Evolutionary conservation across 2,888 invertebrate species (phyloP), one percentile per base, ranked within the genome.

Genomic region (Drosophila flavopinicola): DNA sequence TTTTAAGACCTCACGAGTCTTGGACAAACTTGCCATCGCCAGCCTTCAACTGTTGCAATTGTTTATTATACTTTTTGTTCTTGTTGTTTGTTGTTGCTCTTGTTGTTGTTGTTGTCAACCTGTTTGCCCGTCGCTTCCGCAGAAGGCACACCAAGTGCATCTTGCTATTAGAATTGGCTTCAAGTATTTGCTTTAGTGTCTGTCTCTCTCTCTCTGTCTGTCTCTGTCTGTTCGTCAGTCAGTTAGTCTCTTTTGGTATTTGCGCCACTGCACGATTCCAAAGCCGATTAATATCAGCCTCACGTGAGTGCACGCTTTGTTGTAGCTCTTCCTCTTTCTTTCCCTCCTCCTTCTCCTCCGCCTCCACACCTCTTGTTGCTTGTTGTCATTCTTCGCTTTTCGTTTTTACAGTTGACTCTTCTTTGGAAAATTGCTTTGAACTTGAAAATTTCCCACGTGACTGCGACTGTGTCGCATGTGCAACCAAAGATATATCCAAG

Each of bases 371-470:
- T 44, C 13, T 32, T 47, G 30, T 45, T 54, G 30, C 32, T 49
- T 78, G 66, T 52, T 69, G 60, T 29, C 39, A 4, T 45, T 51
- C 32, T 29, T 48, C n/a, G 51, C 52, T 56, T 63, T 68, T 64
- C 56, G 53, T 49, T 66, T 75, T 85, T 75, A 75, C 73, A 75
- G 73, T 83, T 66, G 74, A 35, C 63, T 74, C 66, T 74, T 66
- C 71, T 64, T 65, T 75, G 78, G 73, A 87, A 84, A 84, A 84
- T 82, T 72, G 85, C 68, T 87, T 84, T 84, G 84, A 84, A 84
- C 84, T 84, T 84, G 84, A 84, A 87, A 84, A 87, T 87, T 84
- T 84, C 84, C 87, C 84, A 84, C 87, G 85, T 84, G 84, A 87
- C 84, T 75, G 79, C 68, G 76, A 57, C 60, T 51, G 45, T 66